Evolutionary conservation across 1,140 invertebrate genomes (phyloP).

Genomic region (Drosophila rhopaloa): DNA sequence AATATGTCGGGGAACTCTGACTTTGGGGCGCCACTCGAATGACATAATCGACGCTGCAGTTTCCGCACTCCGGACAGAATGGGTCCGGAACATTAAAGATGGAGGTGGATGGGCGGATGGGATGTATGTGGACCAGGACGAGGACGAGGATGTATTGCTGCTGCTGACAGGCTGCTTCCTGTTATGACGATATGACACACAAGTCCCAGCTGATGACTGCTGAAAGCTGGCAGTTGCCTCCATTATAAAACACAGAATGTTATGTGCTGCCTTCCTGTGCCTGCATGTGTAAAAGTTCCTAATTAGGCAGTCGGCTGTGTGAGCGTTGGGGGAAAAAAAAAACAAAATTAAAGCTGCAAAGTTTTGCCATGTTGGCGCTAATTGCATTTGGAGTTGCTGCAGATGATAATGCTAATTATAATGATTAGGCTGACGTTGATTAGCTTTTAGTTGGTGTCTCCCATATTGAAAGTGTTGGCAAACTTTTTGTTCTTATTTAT

Average conservation of each 20-base stretch:
- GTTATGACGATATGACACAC: conserved; percentile 45
- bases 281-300: conserved; percentile 57
- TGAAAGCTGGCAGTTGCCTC: conserved; percentile 10
- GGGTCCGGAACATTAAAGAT: conserved; percentile 21
- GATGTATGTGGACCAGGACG: background rate
- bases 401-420: conserved; percentile 47
- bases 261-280: conserved; percentile 9
- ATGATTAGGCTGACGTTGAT: conserved; percentile 58
- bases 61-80: conserved; percentile 48
- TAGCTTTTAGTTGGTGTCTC: conserved; percentile 45
- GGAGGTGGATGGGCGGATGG: conserved; percentile 10
- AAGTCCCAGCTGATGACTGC: conserved; percentile 40
- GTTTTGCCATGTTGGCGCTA: conserved; percentile 56
- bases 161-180: conserved; percentile 45
- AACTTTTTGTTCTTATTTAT: conserved; percentile 36
- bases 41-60: conserved; percentile 77
- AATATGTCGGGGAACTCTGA: conserved; percentile 30
- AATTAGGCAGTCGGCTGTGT: conserved; percentile 60
- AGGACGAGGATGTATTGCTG: conserved; percentile 22
- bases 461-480: conserved; percentile 9
- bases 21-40: conserved; percentile 43
- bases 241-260: conserved; percentile 21
- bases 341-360: conserved; percentile 45
- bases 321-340: background rate
- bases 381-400: conserved; percentile 63